phyloP scores from a whole-genome alignment of 1,140 invertebrate species.

The Dendrolimus kikuchii region DNA sequence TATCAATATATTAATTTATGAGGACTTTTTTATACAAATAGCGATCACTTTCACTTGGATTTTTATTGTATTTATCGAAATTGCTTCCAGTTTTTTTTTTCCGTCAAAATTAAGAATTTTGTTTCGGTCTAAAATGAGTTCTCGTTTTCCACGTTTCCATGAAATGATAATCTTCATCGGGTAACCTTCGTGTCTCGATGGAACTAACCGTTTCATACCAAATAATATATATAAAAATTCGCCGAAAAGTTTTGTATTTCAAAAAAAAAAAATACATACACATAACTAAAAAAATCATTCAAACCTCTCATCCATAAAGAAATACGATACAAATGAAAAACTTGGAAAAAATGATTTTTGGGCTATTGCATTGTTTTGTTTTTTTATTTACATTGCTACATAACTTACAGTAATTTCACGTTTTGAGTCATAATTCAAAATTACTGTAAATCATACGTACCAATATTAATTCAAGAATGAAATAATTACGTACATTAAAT shows the following conservation, averaged over 20 bases:
- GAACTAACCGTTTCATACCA: slow-evolving; percentile 49
- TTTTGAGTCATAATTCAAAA: not conserved
- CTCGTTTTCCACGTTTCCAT: slow-evolving; percentile 55
- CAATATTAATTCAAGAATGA: slow-evolving; percentile 69
- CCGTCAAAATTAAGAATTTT: slow-evolving; percentile 43
- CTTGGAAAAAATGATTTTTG: too few relatives aligned
- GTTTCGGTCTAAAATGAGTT: slow-evolving; percentile 29
- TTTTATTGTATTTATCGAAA: slow-evolving; percentile 33
- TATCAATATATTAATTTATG: slow-evolving; percentile 70
- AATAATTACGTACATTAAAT: slow-evolving; percentile 69
- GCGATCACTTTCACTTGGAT: slow-evolving; percentile 61
- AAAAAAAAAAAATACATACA: slow-evolving; percentile 28
- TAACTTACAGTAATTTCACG: slow-evolving; percentile 17
- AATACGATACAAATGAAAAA: slow-evolving; percentile 50
- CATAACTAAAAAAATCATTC: slow-evolving; percentile 1
- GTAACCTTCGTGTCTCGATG: slow-evolving; percentile 40
- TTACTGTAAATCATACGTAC: slow-evolving; percentile 14
- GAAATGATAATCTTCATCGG: slow-evolving; percentile 50
- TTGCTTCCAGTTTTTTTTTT: slow-evolving; percentile 12
- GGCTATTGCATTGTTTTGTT: slow-evolving; percentile 66
- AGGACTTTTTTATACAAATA: slow-evolving; percentile 69
- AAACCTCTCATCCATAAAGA: slow-evolving; percentile 7
- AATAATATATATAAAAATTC: slow-evolving; percentile 35
- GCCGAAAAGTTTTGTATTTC: slow-evolving; percentile 65
- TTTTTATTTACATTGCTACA: slow-evolving; percentile 50